Base-by-base conservation (phyloP, 2,113 vertebrate species). In the Coracopsis vasa region DNA sequence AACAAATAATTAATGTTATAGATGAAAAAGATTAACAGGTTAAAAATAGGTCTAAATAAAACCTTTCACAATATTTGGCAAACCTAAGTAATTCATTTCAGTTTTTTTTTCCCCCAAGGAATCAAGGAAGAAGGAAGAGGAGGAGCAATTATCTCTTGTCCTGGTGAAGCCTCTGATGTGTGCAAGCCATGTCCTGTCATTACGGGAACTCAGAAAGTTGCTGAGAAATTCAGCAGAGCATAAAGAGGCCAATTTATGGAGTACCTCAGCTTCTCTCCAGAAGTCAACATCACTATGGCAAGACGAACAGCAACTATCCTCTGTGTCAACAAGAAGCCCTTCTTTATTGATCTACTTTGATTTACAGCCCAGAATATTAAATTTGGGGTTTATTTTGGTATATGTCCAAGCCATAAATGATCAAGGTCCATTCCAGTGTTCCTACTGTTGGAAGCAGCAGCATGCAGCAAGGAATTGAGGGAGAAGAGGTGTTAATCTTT, bases 71-170 rank as follows among this genome's bases (percentile, higher is more conserved):
- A 72, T 95, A 91, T 97, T 97, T 96, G 89, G 53, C 3, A 15
- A 95, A 82, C n/a, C 14, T 87, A 87, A 95, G 92, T 90, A 95
- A 97, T 94, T 95, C 66, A 95, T 95, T 74, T 91, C 37, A 25
- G 24, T 27, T 14, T 31, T 27, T 11, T 11, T 17, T 20, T 13
- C 5, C 13, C 20, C 20, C 20, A n/a, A 15, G 54, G n/a, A n/a
- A 58, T 15, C 33, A 35, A 58, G 9, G 37, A 45, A 80, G 39
- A 21, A 79, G 21, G 47, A 87, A 58, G 54, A 81, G 9, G 14
- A 86, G 33, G 7, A 72, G 20, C 13, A 37, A 7, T 35, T 66
- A 11, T 14, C 16, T 73, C 53, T 61, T 64, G n/a, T 48, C 12
- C 45, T 73, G 44, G 65, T 66, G 62, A 16, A 73, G 39, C 6